A percentile compares a stretch with the other conserved stretches of the same genome.
Conservation (phyloP, 2,888 invertebrate genomes). For the Hypsopygia costalis region DNA sequence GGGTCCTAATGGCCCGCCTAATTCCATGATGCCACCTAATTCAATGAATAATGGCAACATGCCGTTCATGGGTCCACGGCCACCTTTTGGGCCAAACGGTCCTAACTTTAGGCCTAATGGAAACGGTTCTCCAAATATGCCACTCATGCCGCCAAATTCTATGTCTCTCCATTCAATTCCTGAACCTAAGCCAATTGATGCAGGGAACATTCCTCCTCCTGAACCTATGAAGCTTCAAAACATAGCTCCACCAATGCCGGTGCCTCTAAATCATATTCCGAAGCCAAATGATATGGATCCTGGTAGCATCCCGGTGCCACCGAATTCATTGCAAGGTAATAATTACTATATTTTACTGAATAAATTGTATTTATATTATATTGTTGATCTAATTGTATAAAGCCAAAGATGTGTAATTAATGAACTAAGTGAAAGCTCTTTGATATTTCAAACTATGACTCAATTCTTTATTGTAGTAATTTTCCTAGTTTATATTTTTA, state of each 20-base stretch:
- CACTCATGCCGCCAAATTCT: constrained; percentile 47
- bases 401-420: constrained; percentile 1
- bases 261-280: constrained; percentile 81
- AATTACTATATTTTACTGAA: constrained; percentile 9
- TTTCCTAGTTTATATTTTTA: too few species aligned
- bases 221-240: constrained; percentile 80
- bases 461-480: too few species aligned
- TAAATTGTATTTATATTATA: too few species aligned
- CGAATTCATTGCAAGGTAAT: constrained; percentile 53
- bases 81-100: constrained; percentile 60
- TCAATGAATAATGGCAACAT: constrained; percentile 41
- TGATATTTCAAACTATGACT: not conserved
- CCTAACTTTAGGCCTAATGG: constrained; percentile 45
- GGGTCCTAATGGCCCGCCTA: constrained; percentile 46
- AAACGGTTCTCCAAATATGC: constrained; percentile 46
- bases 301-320: constrained; percentile 76
- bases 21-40: constrained; percentile 46
- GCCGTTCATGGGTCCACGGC: constrained; percentile 59
- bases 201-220: constrained; percentile 38
- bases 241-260: constrained; percentile 82
- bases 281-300: constrained; percentile 82
- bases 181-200: constrained; percentile 39
- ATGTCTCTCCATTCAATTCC: constrained; percentile 31
- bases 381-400: not conserved
- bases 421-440: constrained; percentile 8